These are phyloP conservation scores for Oenanthe oenanthe DNA, from an alignment of 2,113 vertebrate species.

Conservation along the genomic window DNA sequence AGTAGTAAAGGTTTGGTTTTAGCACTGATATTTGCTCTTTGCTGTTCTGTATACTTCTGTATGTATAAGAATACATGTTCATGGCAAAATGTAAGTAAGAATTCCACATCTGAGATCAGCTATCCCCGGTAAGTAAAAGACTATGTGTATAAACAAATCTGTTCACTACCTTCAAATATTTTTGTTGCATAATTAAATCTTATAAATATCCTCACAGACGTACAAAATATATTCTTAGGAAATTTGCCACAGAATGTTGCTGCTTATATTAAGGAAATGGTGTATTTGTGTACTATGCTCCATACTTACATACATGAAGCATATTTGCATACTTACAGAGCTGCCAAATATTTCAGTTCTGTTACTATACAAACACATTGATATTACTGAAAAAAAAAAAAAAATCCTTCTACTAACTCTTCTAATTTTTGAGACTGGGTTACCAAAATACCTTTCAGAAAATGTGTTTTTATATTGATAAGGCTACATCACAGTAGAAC, in stretches of 20 bases:
- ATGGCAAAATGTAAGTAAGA: background rate
- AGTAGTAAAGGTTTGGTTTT: background rate
- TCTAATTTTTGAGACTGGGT: background rate
- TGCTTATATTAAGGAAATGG: conserved; percentile 65
- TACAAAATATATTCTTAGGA: conserved; percentile 66
- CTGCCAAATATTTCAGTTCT: conserved; percentile 58
- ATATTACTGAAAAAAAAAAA: background rate
- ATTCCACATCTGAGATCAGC: conserved; percentile 49
- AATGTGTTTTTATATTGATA: background rate
- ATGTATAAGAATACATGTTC: background rate
- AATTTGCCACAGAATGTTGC: conserved; percentile 73
- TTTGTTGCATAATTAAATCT: conserved; percentile 73
- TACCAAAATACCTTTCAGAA: background rate
- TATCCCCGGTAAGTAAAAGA: conserved; percentile 41
- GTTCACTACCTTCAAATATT: conserved; percentile 73
- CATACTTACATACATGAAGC: conserved; percentile 11
- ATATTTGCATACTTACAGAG: conserved; percentile 63
- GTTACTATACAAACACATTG: conserved; percentile 45
- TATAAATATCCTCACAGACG: conserved; percentile 69
- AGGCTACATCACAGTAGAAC: background rate
- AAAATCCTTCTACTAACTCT: background rate
- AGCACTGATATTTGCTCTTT: background rate
- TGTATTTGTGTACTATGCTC: conserved; percentile 55
- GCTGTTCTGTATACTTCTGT: background rate
- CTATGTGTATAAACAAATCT: conserved; percentile 74